Evolutionary conservation across 2,113 vertebrate genomes (phyloP), one percentile per base, ranked within the genome.

Genomic region (Diphyllodes magnificus): DNA sequence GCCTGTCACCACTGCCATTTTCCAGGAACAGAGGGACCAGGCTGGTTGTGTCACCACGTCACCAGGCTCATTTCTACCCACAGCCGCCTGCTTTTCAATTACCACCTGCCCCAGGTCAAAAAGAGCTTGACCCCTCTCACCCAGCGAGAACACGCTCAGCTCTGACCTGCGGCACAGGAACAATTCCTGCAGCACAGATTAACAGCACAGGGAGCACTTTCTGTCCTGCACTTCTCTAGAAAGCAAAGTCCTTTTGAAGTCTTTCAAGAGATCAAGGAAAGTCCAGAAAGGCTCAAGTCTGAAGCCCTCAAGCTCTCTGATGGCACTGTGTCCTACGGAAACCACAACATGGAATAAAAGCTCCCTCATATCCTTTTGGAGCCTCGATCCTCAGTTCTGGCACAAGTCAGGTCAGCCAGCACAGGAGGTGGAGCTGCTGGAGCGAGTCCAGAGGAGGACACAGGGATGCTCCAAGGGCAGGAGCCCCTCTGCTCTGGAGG

Each of bases 381-480:
- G 30, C 28, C 19, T 50, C 0, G 0, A 2, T 25, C 63, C 20
- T 30, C 54, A 10, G 27, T 1, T 2, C 63, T n/a, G 66, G n/a
- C 63, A 72, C 13, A 21, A 51, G 23, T 9, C 80, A 39, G 23
- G 17, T 35, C 78, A 89, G 70, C 20, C 53, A 75, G 40, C 1
- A 0, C 40, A 31, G 47, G 24, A 35, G 0, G 1, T 76, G 78
- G 86, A 76, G 54, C 27, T 69, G 39, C 54, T 82, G 69, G 51
- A 68, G 33, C 0, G 6, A 68, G 17, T 5, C 39, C 54, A 68
- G n/a, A 40, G 60, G 45, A 82, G 45, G 9, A 1, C n/a, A 22
- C 0, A 0, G n/a, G 45, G 24, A 5, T 75, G 39, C 6, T 47
- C 39, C 6, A 5, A 28, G 17, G 11, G 47, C 17, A 3, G 3